Evolutionary conservation across 2,888 invertebrate species (phyloP).

Genomic region (Strigamia transsilvanica): DNA sequence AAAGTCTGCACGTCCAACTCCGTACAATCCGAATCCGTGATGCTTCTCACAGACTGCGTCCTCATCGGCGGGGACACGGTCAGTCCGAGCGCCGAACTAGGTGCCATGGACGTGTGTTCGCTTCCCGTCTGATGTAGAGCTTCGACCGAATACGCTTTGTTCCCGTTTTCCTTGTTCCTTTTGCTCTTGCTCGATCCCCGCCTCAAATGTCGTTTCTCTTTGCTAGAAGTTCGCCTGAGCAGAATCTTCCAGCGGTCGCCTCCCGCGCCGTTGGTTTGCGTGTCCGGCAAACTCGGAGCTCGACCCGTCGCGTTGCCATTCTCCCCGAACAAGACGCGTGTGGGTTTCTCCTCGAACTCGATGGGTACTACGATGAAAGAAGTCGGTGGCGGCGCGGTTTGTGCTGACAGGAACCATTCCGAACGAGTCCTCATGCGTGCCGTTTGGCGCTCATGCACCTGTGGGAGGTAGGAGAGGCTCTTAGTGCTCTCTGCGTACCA

Average conservation of each 20-base stretch:
- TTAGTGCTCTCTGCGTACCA: conserved; percentile 91
- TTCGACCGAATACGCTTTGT: conserved; percentile 59
- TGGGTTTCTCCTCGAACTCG: conserved; percentile 65
- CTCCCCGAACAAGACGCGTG: conserved; percentile 66
- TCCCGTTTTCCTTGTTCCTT: conserved; percentile 57
- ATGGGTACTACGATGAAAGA: conserved; percentile 62
- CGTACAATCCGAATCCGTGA: conserved; percentile 66
- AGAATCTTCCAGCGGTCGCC: conserved; percentile 55
- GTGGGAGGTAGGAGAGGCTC: conserved; percentile 88
- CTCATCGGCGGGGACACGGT: conserved; percentile 55
- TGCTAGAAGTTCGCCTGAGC: conserved; percentile 67
- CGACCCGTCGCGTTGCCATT: conserved; percentile 56
- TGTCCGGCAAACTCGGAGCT: neutral
- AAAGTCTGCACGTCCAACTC: conserved; percentile 68
- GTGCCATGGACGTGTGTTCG: conserved; percentile 44
- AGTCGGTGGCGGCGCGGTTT: conserved; percentile 61
- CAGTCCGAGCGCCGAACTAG: conserved; percentile 54
- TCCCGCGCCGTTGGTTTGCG: neutral
- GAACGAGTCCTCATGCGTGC: conserved; percentile 96
- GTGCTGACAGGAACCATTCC: conserved; percentile 92
- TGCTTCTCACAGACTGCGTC: conserved; percentile 54
- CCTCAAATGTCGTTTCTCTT: conserved; percentile 65
- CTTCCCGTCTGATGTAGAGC: conserved; percentile 51
- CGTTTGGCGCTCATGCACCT: conserved; percentile 95
- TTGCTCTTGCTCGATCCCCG: conserved; percentile 65